phyloP scores from a whole-genome alignment of 2,113 vertebrate genomes.

The Platysternon megacephalum region DNA sequence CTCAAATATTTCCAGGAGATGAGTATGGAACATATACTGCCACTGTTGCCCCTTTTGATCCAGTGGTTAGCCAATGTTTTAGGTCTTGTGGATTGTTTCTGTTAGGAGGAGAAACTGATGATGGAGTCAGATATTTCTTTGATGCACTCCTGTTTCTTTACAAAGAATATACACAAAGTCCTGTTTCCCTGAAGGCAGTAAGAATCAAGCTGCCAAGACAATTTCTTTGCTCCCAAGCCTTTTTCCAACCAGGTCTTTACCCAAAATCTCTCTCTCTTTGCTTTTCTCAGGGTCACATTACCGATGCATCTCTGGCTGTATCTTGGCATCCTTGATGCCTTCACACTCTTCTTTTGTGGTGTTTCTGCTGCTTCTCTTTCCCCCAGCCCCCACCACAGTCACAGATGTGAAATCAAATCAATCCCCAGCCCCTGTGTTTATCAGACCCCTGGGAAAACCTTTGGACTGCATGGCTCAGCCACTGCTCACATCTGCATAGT shows the following conservation, averaged over 20 bases:
- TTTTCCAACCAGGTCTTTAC: not conserved
- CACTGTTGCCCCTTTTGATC: not conserved
- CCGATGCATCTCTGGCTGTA: not conserved
- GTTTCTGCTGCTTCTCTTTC: not conserved
- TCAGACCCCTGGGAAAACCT: not conserved
- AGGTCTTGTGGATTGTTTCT: not conserved
- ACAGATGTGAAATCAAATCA: not conserved
- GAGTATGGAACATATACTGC: not conserved
- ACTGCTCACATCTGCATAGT: not conserved
- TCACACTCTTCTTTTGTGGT: not conserved
- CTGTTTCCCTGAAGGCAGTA: not conserved
- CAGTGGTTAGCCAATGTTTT: not conserved
- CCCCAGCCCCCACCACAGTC: not conserved
- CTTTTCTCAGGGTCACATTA: not conserved
- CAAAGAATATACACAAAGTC: not conserved
- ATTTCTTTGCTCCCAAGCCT: not conserved
- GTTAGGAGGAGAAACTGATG: not conserved
- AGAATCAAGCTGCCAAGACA: not conserved
- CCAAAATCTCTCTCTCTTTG: not conserved
- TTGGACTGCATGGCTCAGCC: not conserved
- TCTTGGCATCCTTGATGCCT: not conserved
- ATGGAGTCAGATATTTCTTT: not conserved
- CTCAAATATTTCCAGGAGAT: not conserved
- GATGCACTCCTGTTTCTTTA: not conserved
- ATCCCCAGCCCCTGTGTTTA: not conserved